Evolutionary conservation across 2,797 vertebrate genomes (phyloP).

Genomic region (Poecilia wingei): DNA sequence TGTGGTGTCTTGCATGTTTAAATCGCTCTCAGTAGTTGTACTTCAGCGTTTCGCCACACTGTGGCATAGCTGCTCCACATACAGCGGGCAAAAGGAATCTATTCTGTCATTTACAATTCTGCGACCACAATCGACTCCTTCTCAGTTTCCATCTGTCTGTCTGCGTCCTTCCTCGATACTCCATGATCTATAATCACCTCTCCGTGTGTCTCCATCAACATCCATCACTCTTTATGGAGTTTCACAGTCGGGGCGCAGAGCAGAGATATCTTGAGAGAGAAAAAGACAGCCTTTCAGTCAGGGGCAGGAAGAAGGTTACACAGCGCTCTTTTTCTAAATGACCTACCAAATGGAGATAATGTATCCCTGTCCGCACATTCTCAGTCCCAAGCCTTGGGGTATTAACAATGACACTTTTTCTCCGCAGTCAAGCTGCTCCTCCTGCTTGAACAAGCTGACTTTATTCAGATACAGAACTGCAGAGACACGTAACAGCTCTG

Average conservation of each 20-base stretch:
- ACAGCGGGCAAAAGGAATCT: slow-evolving; percentile 4
- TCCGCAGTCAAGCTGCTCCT: slow-evolving; percentile 14
- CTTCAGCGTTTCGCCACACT: slow-evolving; percentile 54
- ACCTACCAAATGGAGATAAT: slow-evolving; percentile 64
- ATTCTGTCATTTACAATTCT: slow-evolving; percentile 38
- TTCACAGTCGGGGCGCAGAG: slow-evolving; percentile 61
- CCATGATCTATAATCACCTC: slow-evolving; percentile 76
- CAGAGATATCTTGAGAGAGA: slow-evolving; percentile 44
- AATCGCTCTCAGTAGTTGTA: slow-evolving; percentile 2
- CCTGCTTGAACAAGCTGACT: slow-evolving; percentile 38
- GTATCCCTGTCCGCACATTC: slow-evolving; percentile 57
- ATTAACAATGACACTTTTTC: slow-evolving; percentile 37
- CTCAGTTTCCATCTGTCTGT: slow-evolving; percentile 38
- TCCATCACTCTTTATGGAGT: slow-evolving; percentile 75
- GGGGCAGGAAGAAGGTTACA: slow-evolving; percentile 70
- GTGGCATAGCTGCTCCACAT: slow-evolving; percentile 63
- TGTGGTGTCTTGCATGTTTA: background rate
- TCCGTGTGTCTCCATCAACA: slow-evolving; percentile 72
- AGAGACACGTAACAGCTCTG: slow-evolving; percentile 8
- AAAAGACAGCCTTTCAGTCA: slow-evolving; percentile 61
- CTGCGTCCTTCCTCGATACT: slow-evolving; percentile 58
- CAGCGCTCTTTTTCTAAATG: slow-evolving; percentile 68
- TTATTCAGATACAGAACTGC: slow-evolving; percentile 22
- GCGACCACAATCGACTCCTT: slow-evolving; percentile 28
- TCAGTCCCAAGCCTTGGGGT: slow-evolving; percentile 33